Base-by-base conservation (phyloP, 2,888 invertebrate genomes). In the Campoletis raptor region DNA sequence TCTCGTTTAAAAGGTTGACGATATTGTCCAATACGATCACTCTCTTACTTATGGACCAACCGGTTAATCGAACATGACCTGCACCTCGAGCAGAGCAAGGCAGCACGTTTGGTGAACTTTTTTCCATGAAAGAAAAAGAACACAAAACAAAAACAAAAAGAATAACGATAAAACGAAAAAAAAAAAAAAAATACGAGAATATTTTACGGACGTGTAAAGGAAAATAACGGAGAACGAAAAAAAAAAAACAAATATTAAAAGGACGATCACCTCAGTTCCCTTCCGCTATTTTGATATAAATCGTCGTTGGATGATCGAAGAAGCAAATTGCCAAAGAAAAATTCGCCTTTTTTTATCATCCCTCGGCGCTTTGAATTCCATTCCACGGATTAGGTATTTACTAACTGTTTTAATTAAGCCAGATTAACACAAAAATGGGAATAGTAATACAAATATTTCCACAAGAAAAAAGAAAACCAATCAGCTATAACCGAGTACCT, bases 41-140 rank as follows among this genome's bases (percentile, higher is more conserved):
- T 89, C 89, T 89, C 88, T 89, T 89, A 89, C 89, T 89, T 89
- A 89, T 89, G 89, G 89, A 89, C 88, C 89, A 88, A 89, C 89
- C 88, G 89, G 89, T 89, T 89, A 88, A 88, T 87, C 87, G 89
- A 89, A 89, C 89, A 89, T 89, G 88, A 89, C 88, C 88, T 89
- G 89, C 89, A 89, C 89, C 89, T 89, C 89, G 88, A 89, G 87
- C 84, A 87, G 89, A 89, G 89, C 89, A 89, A 89, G 89, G 89
- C 89, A 88, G 89, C 89, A 89, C 89, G 89, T 88, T 88, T 85
- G 86, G 85, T 86, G 78, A 85, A 85, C 83, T 85, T 81, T 69
- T 79, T 64, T 54, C 61, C 52, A 37, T 72, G 70, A 64, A 64
- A 83, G 66, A 69, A 54, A 15, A 45, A 80, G 85, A 74, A 61